phyloP scores from a whole-genome alignment of 2,113 vertebrate genomes.

The Muntiacus muntjak region DNA sequence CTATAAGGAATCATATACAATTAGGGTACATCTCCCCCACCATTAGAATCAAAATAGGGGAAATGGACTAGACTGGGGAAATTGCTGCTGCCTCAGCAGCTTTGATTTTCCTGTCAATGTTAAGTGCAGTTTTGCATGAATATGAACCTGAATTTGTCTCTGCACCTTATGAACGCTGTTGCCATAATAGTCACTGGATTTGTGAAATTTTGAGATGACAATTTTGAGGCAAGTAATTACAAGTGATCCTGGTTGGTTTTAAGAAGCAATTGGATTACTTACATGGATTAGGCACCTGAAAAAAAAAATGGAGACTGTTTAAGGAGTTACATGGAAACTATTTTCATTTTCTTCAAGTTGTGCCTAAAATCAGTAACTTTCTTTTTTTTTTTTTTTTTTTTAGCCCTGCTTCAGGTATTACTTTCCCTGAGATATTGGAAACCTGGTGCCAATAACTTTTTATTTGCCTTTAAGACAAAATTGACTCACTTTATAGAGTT shows the following conservation, averaged over 20 bases:
- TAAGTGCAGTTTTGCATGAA: not conserved
- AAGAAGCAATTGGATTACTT: conserved; percentile 23
- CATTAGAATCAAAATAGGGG: not conserved
- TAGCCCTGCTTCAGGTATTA: not conserved
- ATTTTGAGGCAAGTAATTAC: conserved; percentile 14
- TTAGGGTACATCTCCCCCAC: not conserved
- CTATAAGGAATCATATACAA: not conserved
- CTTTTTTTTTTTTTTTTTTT: not conserved
- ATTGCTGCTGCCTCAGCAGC: no score
- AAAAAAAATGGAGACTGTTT: not conserved
- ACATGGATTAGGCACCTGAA: not conserved
- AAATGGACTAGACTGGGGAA: not conserved
- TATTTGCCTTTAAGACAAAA: conserved; percentile 61
- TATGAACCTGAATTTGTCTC: not conserved
- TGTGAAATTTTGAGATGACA: not conserved
- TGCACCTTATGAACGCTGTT: not conserved
- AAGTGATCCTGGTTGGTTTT: conserved; percentile 27
- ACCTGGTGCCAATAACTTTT: conserved; percentile 50
- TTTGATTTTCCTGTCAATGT: not conserved
- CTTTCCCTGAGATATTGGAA: not conserved
- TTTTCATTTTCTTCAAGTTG: conserved; percentile 17
- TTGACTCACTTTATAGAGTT: conserved; percentile 6
- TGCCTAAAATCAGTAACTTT: not conserved
- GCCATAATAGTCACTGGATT: not conserved
- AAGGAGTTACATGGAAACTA: not conserved